A percentile compares a stretch with the other conserved stretches of the same genome.
Conservation (phyloP, 2,888 invertebrate genomes). For the Cryptophagus acutangulus region DNA sequence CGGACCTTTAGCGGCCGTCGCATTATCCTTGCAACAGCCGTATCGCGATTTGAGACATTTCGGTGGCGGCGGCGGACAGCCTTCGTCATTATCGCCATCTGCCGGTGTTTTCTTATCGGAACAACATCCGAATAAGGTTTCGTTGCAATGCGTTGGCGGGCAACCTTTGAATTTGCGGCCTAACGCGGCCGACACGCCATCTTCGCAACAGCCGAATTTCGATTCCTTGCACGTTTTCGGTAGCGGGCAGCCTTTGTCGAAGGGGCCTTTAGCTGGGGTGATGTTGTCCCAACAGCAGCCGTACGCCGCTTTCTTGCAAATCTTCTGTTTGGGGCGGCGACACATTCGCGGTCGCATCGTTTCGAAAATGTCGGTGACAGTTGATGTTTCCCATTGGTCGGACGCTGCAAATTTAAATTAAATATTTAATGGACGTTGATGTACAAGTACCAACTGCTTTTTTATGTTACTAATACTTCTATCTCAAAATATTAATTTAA, state of each 20-base stretch:
- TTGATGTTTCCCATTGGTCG: slow-evolving; percentile 53
- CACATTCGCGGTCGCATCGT: slow-evolving; percentile 55
- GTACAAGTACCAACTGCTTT: no score
- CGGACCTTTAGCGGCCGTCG: slow-evolving; percentile 55
- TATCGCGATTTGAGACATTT: slow-evolving; percentile 59
- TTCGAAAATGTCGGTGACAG: slow-evolving; percentile 51
- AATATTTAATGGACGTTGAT: slow-evolving; percentile 21
- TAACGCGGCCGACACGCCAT: slow-evolving; percentile 71
- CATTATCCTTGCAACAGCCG: slow-evolving; percentile 82
- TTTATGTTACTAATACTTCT: no score
- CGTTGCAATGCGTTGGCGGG: slow-evolving; percentile 65
- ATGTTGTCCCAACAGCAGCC: slow-evolving; percentile 84
- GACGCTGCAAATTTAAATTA: no score
- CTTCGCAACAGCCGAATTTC: slow-evolving; percentile 74
- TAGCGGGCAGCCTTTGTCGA: slow-evolving; percentile 71
- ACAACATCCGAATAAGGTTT: slow-evolving; percentile 84
- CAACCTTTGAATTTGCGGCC: slow-evolving; percentile 72
- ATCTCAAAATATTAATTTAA: no score
- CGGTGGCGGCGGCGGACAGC: slow-evolving; percentile 67
- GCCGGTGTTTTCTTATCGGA: slow-evolving; percentile 72
- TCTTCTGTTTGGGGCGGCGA: slow-evolving; percentile 52
- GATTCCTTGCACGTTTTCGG: slow-evolving; percentile 73
- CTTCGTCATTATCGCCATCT: slow-evolving; percentile 73
- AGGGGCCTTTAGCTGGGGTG: slow-evolving; percentile 74
- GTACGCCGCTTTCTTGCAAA: slow-evolving; percentile 62